A percentile compares a stretch with the other conserved stretches of the same genome.
Evolutionary conservation across 2,797 vertebrate species (phyloP).

Genomic region (Antennarius maculatus): DNA sequence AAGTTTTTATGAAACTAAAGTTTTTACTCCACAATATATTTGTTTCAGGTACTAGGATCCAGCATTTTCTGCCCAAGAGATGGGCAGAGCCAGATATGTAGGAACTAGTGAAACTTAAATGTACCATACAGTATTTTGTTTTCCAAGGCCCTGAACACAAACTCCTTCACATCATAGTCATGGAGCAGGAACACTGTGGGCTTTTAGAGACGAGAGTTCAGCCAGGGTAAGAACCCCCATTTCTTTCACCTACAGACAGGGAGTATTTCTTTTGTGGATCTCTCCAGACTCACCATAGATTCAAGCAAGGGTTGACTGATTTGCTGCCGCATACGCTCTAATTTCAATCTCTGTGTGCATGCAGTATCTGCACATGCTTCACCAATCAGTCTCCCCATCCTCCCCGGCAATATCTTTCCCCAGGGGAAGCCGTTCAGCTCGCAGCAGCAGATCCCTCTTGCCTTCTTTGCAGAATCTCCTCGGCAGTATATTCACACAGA

Average conservation of each 20-base stretch:
- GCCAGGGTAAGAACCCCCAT: constrained; percentile 13
- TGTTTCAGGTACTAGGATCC: neutral
- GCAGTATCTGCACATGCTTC: constrained; percentile 48
- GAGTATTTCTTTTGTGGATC: constrained; percentile 12
- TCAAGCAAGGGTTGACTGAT: constrained; percentile 21
- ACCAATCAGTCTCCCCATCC: constrained; percentile 52
- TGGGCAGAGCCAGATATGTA: neutral
- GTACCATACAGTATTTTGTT: constrained; percentile 13
- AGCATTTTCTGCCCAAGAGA: constrained; percentile 7
- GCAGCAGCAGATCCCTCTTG: constrained; percentile 46
- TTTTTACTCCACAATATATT: constrained; percentile 5
- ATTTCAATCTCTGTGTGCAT: constrained; percentile 40
- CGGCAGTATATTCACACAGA: constrained; percentile 36
- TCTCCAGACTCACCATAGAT: constrained; percentile 17
- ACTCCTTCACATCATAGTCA: constrained; percentile 26
- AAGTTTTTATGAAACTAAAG: neutral
- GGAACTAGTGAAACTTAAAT: constrained; percentile 3
- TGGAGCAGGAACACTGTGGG: neutral
- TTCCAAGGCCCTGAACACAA: constrained; percentile 23
- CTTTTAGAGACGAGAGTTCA: constrained; percentile 33
- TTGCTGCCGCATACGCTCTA: constrained; percentile 16
- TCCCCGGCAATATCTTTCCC: constrained; percentile 36
- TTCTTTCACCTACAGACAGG: constrained; percentile 20
- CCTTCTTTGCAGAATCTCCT: constrained; percentile 41
- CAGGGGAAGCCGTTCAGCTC: constrained; percentile 38